Conservation (phyloP, 23 tunicate genomes). For the Ascidia mentula region DNA sequence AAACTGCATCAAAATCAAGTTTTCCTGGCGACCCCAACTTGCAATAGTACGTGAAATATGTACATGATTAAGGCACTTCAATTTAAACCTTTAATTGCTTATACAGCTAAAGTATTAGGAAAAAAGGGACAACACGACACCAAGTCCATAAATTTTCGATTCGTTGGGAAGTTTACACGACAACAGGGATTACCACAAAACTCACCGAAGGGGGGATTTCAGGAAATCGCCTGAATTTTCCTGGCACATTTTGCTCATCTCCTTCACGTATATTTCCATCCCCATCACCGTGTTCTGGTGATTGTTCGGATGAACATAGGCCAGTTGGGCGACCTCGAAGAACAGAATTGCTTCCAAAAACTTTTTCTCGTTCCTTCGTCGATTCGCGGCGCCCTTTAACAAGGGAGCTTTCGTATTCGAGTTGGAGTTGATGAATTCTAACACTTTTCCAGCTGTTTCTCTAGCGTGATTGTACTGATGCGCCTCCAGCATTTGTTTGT, state of each 20-base stretch:
- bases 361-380: background rate
- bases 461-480: background rate
- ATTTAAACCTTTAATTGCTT: too few species aligned
- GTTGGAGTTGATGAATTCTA: background rate
- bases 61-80: too few species aligned
- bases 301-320: background rate
- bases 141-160: too few species aligned
- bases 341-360: background rate
- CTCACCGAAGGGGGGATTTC: too few species aligned
- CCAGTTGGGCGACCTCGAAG: background rate
- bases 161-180: too few species aligned
- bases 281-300: background rate
- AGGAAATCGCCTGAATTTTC: too few species aligned
- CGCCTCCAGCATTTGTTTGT: background rate
- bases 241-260: background rate
- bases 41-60: too few species aligned
- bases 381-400: background rate
- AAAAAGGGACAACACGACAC: too few species aligned
- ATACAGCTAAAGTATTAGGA: too few species aligned
- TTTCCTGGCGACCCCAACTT: too few species aligned
- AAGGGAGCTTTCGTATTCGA: background rate
- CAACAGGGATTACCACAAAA: too few species aligned
- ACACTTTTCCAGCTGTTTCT: background rate
- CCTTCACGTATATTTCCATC: background rate
- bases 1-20: too few species aligned